Base-by-base conservation (phyloP, 2,888 invertebrate species). In the Sturmia bella region DNA sequence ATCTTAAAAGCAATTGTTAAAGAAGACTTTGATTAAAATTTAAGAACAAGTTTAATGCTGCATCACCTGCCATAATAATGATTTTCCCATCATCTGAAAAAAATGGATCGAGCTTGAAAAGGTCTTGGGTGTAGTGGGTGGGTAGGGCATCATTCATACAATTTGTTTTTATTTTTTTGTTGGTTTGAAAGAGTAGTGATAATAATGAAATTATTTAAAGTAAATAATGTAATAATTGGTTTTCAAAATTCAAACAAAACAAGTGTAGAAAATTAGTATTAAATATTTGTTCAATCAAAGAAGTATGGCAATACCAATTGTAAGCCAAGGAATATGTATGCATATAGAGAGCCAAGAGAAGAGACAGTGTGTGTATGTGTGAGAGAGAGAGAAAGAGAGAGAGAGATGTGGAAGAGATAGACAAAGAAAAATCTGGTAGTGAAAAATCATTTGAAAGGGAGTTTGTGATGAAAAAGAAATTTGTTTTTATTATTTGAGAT, bases 11-110 rank as follows among this genome's bases (percentile, higher is more conserved):
- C 39, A 63, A 45, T 57, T 56, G 43, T 78, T 68, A 45, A 32
- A 72, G 48, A 70, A 66, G 76, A 45, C 57, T 15, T 64, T 56
- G 21, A 52, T 41, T 68, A 63, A 77, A 64, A 39, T 68, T 59
- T 39, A 45, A 41, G 54, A 70, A 76, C 56, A 37, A 68, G 72
- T 17, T 48, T 41, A 78, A 79, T 57, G 87, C 84, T 88, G 89
- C 88, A 88, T 91, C 91, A 91, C 91, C 91, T 91, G 91, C 91
- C 91, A 91, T 91, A 87, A 91, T 91, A 87, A 91, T 91, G 87
- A 91, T 90, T 88, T 91, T 91, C 87, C 91, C 91, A 89, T 91
- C 91, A 87, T 91, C 91, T 91, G 90, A 88, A 90, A 89, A 90
- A 88, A 90, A 88, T 89, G 88, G 89, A 88, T 89, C 89, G 89